Conservation (phyloP, 92 coral and sea anemone genomes). For the Epizoanthus rinbou region DNA sequence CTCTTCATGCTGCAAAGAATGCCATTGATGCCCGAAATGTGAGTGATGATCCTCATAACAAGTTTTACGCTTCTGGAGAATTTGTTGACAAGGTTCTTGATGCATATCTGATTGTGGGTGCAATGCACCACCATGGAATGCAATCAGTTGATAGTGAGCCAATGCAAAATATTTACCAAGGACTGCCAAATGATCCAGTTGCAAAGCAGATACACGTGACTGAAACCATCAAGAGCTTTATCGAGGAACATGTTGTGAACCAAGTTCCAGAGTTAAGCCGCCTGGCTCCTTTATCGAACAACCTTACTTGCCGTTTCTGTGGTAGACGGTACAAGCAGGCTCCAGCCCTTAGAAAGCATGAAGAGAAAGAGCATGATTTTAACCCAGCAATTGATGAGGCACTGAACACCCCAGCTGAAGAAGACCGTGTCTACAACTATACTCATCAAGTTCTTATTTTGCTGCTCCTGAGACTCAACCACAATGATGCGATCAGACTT, state of each 20-base stretch:
- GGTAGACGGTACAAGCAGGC: no score
- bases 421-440: slow-evolving; percentile 55
- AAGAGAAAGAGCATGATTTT: slow-evolving; percentile 40
- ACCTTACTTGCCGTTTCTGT: no score
- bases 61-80: slow-evolving; percentile 63
- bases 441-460: slow-evolving; percentile 52
- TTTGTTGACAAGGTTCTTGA: slow-evolving; percentile 57
- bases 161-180: slow-evolving; percentile 12
- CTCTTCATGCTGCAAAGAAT: slow-evolving; percentile 58
- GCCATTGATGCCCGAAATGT: slow-evolving; percentile 71
- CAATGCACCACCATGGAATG: slow-evolving; percentile 44
- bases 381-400: background rate
- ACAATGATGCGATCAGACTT: slow-evolving; percentile 61
- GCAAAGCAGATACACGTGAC: slow-evolving; percentile 16
- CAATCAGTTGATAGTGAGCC: slow-evolving; percentile 35
- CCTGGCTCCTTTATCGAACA: slow-evolving; percentile 18
- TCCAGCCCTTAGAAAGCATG: slow-evolving; percentile 28
- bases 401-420: background rate
- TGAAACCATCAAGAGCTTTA: slow-evolving; percentile 8
- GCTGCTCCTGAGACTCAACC: slow-evolving; percentile 46
- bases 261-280: slow-evolving; percentile 45
- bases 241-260: slow-evolving; percentile 50
- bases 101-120: slow-evolving; percentile 61
- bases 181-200: slow-evolving; percentile 21
- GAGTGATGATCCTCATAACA: slow-evolving; percentile 54